These are phyloP conservation scores for Parauchenoglanis ngamensis DNA, from an alignment of 2,797 vertebrate genomes.

Conservation along the genomic window DNA sequence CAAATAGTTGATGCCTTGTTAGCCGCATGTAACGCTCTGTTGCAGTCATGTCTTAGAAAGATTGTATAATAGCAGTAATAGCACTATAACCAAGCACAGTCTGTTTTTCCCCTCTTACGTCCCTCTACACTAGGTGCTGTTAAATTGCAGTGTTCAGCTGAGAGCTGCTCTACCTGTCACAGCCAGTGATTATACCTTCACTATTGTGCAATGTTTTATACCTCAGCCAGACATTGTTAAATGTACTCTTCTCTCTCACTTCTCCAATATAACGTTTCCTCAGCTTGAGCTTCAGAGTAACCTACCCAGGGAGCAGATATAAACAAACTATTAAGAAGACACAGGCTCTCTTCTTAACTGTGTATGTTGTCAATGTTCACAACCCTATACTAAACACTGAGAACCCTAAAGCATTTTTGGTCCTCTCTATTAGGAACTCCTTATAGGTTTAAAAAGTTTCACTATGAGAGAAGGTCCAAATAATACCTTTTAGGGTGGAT, in stretches of 20 bases:
- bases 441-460: not conserved
- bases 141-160: slow-evolving; percentile 44
- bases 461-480: not conserved
- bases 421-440: not conserved
- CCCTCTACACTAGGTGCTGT: slow-evolving; percentile 35
- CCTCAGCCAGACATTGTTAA: slow-evolving; percentile 42
- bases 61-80: slow-evolving; percentile 45
- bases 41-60: slow-evolving; percentile 29
- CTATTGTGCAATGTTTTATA: slow-evolving; percentile 53
- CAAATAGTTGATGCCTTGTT: slow-evolving; percentile 35
- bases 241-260: slow-evolving; percentile 7
- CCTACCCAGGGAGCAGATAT: slow-evolving; percentile 6
- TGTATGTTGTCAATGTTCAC: not conserved
- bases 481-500: not conserved
- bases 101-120: slow-evolving; percentile 17
- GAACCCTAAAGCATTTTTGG: not conserved
- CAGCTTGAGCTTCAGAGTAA: slow-evolving; percentile 23
- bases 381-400: not conserved
- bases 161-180: slow-evolving; percentile 39
- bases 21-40: slow-evolving; percentile 24
- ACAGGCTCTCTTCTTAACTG: not conserved
- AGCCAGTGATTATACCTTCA: slow-evolving; percentile 51
- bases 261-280: slow-evolving; percentile 9
- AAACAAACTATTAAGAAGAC: slow-evolving; percentile 17
- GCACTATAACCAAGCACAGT: slow-evolving; percentile 44